These are phyloP conservation scores for Coptodon rendalli DNA, from an alignment of 2,113 vertebrate genomes.

Conservation along the genomic window DNA sequence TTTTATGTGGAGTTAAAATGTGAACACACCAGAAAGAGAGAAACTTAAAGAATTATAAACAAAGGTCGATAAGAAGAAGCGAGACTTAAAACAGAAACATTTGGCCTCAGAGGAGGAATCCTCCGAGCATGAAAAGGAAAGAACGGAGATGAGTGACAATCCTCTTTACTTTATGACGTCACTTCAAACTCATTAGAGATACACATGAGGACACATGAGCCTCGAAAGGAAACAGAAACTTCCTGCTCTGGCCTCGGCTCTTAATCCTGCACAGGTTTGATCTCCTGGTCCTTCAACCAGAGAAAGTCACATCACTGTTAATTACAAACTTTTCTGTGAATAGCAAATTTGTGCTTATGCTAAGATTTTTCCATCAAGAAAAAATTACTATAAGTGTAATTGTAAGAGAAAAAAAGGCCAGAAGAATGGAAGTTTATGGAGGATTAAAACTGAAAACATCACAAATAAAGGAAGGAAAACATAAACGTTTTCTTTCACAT, in stretches of 20 bases:
- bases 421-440: not conserved
- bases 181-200: not conserved
- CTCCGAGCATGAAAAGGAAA: not conserved
- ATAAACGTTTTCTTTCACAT: not conserved
- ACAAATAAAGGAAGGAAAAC: not conserved
- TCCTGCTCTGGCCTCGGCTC: not conserved
- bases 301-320: not conserved
- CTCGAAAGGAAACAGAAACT: rapidly evolving
- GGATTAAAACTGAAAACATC: not conserved
- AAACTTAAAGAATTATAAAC: not conserved
- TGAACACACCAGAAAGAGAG: not conserved
- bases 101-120: not conserved
- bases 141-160: not conserved
- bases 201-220: not conserved
- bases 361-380: rapidly evolving
- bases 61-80: not conserved
- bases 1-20: not conserved
- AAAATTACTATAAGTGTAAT: not conserved
- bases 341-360: not conserved
- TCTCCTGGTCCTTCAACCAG: not conserved
- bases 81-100: not conserved
- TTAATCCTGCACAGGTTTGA: not conserved
- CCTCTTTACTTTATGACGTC: not conserved
- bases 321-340: not conserved
- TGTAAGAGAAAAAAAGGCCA: rapidly evolving